Conservation (phyloP, 2,888 invertebrate species). For the Tupiocoris notatus region DNA sequence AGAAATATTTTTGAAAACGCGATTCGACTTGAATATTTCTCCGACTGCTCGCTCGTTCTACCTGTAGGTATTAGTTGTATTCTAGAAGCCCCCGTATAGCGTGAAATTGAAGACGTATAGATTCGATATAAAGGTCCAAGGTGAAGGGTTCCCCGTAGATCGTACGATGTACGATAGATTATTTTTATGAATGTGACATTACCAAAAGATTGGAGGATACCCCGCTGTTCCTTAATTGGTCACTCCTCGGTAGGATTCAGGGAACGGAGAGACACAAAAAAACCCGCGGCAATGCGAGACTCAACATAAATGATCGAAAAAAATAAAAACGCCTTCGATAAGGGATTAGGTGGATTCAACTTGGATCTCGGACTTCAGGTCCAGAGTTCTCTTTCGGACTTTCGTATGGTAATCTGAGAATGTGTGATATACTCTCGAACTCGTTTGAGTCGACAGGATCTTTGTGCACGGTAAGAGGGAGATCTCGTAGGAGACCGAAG, state of each 20-base stretch:
- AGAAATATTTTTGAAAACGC: too few species aligned
- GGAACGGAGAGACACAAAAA: background rate
- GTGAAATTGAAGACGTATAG: background rate
- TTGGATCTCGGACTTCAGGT: background rate
- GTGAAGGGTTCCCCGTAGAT: background rate
- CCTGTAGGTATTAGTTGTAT: too few species aligned
- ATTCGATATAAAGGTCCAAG: background rate
- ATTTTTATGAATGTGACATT: background rate
- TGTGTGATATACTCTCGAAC: conserved; percentile 29
- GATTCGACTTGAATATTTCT: too few species aligned
- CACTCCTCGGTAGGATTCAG: background rate
- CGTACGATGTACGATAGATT: background rate
- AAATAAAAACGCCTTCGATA: background rate
- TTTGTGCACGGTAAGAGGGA: background rate
- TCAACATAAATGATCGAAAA: background rate
- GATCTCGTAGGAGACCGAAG: background rate
- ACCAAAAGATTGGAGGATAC: background rate
- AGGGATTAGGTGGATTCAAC: background rate
- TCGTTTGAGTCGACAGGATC: background rate
- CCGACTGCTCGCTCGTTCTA: too few species aligned
- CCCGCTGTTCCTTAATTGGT: background rate
- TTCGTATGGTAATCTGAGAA: conserved; percentile 29
- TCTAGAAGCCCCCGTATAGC: too few species aligned
- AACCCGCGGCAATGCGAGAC: background rate
- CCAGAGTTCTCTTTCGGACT: background rate